These are phyloP conservation scores for Drosophila setifemur DNA, from an alignment of 1,140 invertebrate genomes.

Conservation along the genomic window DNA sequence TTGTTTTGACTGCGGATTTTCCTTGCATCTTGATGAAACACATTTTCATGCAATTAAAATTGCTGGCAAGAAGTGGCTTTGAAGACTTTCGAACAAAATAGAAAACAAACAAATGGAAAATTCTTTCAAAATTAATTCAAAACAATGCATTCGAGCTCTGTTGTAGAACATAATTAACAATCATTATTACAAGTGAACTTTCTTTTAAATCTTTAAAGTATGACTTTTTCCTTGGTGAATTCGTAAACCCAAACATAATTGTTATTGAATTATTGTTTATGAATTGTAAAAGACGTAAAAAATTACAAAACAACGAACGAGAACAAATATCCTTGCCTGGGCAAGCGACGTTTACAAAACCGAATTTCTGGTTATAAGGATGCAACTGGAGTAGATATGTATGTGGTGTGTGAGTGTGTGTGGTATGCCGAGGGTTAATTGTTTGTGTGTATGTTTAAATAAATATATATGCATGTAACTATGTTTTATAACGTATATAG, in stretches of 20 bases:
- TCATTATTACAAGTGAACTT: too few relatives aligned
- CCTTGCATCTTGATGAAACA: background rate
- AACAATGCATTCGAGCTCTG: too few relatives aligned
- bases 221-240: too few relatives aligned
- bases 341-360: constrained; percentile 11
- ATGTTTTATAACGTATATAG: constrained; percentile 47
- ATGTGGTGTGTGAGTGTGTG: constrained; percentile 15
- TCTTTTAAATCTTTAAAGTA: too few relatives aligned
- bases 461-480: constrained; percentile 45
- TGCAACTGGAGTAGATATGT: constrained; percentile 25
- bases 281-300: background rate
- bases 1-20: background rate
- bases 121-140: too few relatives aligned
- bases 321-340: constrained; percentile 2
- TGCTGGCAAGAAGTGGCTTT: too few relatives aligned
- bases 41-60: too few relatives aligned
- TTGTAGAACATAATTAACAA: too few relatives aligned
- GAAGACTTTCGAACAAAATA: too few relatives aligned
- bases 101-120: too few relatives aligned
- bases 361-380: constrained; percentile 1
- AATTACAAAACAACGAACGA: background rate
- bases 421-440: constrained; percentile 48
- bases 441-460: constrained; percentile 41
- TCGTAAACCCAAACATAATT: too few relatives aligned
- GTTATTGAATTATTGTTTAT: too few relatives aligned